Conservation (phyloP, 1,140 invertebrate genomes). For the Sycobia sp. region DNA sequence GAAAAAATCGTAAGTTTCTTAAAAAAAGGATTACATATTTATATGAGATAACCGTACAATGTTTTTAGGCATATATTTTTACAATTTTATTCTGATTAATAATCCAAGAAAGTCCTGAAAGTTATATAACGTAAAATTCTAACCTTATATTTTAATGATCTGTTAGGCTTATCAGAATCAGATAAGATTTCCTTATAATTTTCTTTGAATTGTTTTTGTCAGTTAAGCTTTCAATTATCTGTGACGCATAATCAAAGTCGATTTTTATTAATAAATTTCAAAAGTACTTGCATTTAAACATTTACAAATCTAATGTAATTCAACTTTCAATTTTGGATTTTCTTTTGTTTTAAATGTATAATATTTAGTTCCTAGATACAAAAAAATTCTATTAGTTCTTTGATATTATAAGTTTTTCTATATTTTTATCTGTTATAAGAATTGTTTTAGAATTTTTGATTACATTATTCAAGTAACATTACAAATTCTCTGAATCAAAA, state of each 20-base stretch:
- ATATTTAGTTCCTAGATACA: too few relatives aligned
- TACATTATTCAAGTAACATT: too few relatives aligned
- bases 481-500: too few relatives aligned
- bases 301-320: conserved; percentile 5
- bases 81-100: too few relatives aligned
- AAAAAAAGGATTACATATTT: neutral
- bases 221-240: conserved; percentile 15
- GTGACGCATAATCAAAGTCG: conserved; percentile 9
- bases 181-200: conserved; percentile 28
- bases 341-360: conserved; percentile 6
- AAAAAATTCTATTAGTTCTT: too few relatives aligned
- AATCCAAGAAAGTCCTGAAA: too few relatives aligned
- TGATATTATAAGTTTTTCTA: too few relatives aligned
- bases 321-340: conserved; percentile 12
- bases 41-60: neutral
- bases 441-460: too few relatives aligned
- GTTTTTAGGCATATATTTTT: neutral
- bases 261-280: conserved; percentile 19
- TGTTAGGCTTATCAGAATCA: conserved; percentile 12
- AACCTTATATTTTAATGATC: conserved; percentile 33
- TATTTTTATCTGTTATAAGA: too few relatives aligned
- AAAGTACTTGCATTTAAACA: neutral
- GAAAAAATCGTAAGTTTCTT: conserved; percentile 39
- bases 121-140: conserved; percentile 35
- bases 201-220: conserved; percentile 10